Conservation (phyloP, 2,888 invertebrate genomes). For the Cerastis leucographa region DNA sequence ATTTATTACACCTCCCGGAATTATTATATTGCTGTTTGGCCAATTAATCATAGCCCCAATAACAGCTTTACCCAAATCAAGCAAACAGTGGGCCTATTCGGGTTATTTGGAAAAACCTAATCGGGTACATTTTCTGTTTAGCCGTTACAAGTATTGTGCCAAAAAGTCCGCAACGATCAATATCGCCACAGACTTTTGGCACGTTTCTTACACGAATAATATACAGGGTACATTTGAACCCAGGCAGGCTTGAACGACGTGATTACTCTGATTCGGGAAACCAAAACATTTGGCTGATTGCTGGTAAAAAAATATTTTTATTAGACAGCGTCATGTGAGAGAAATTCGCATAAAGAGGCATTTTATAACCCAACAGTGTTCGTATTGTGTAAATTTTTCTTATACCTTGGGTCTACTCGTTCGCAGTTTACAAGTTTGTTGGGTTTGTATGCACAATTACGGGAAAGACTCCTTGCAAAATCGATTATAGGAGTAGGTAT, state of each 20-base stretch:
- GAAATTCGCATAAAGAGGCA: constrained; percentile 14
- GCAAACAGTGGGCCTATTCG: not conserved
- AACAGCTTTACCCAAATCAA: constrained; percentile 13
- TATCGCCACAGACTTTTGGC: constrained; percentile 55
- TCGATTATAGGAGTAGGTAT: not conserved
- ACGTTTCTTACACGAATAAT: constrained; percentile 59
- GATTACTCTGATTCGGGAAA: constrained; percentile 47
- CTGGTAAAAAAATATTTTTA: constrained; percentile 45
- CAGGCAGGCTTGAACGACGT: constrained; percentile 40
- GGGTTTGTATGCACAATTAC: not conserved
- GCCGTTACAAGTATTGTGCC: constrained; percentile 49
- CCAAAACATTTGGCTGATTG: constrained; percentile 47
- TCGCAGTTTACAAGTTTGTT: not conserved
- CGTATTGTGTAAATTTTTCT: not conserved
- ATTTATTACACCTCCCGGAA: constrained; percentile 14
- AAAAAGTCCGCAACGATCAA: constrained; percentile 60
- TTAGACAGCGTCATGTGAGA: constrained; percentile 15
- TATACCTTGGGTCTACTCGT: no score
- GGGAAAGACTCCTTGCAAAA: not conserved
- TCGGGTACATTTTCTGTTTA: constrained; percentile 23
- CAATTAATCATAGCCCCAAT: constrained; percentile 39
- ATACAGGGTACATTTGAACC: constrained; percentile 44
- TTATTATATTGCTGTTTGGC: constrained; percentile 31
- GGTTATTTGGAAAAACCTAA: constrained; percentile 23
- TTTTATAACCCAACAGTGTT: constrained; percentile 10